These are phyloP conservation scores for Drosophila acutilabella DNA, from an alignment of 2,888 invertebrate species.

Conservation along the genomic window DNA sequence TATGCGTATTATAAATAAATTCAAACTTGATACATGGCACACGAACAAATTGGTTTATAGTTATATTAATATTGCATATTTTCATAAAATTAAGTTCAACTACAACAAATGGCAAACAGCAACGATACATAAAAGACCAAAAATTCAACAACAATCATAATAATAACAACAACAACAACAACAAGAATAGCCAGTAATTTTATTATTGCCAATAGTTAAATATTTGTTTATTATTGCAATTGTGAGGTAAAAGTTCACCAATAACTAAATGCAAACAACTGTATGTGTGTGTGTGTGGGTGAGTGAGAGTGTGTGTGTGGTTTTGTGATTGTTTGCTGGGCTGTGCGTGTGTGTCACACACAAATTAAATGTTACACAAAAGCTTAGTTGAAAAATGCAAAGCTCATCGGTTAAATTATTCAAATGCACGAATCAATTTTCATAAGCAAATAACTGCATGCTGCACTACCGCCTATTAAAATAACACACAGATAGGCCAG, in stretches of 20 bases:
- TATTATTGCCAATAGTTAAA: constrained; percentile 61
- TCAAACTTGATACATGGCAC: constrained; percentile 20
- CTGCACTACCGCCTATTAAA: constrained; percentile 17
- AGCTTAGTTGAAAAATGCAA: constrained; percentile 50
- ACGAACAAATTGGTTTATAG: constrained; percentile 29
- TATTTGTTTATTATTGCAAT: constrained; percentile 65
- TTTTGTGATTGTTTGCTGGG: constrained; percentile 5
- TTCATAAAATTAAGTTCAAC: constrained; percentile 44
- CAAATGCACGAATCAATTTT: constrained; percentile 72
- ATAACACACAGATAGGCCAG: constrained; percentile 3
- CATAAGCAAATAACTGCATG: constrained; percentile 63
- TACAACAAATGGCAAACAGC: constrained; percentile 40
- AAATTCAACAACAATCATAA: constrained; percentile 30
- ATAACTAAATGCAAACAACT: constrained; percentile 57
- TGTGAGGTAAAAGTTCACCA: constrained; percentile 50
- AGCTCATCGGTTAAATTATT: constrained; percentile 64
- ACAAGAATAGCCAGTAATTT: constrained; percentile 34
- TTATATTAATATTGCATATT: constrained; percentile 36
- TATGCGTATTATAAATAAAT: constrained; percentile 31
- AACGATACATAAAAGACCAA: constrained; percentile 36
- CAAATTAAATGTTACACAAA: constrained; percentile 57
- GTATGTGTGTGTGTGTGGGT: constrained; percentile 15
- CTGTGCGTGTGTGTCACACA: constrained; percentile 20
- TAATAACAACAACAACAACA: constrained; percentile 2
- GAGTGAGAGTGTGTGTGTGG: constrained; percentile 1